These are phyloP conservation scores for Empis livida DNA, from an alignment of 2,888 invertebrate species.

Conservation along the genomic window DNA sequence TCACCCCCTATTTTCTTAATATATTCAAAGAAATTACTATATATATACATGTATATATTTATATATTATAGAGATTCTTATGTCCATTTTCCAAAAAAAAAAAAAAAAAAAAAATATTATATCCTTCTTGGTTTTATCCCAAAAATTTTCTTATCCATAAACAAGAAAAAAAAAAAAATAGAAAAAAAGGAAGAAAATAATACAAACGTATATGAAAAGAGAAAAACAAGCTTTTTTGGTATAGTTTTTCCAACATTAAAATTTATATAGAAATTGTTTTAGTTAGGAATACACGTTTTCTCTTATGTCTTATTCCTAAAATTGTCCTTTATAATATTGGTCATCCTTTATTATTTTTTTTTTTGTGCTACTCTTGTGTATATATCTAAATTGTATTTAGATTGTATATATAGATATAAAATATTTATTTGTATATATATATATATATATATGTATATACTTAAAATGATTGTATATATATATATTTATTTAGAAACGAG, in stretches of 20 bases:
- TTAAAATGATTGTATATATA: not conserved
- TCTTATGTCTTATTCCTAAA: conserved; percentile 1
- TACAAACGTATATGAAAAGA: too few relatives aligned
- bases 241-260: too few relatives aligned
- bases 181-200: not conserved
- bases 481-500: not conserved
- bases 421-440: not conserved
- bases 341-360: too few relatives aligned
- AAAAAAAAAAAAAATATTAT: not conserved
- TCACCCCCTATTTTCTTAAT: not conserved
- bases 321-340: not conserved
- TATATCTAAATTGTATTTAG: too few relatives aligned
- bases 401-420: too few relatives aligned
- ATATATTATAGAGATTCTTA: not conserved
- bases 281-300: not conserved
- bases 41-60: too few relatives aligned
- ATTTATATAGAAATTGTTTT: not conserved
- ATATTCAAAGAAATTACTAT: not conserved
- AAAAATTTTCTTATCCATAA: not conserved
- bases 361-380: too few relatives aligned
- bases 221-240: too few relatives aligned
- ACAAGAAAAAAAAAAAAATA: not conserved
- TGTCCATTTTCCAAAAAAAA: not conserved
- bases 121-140: not conserved
- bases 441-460: not conserved